Base-by-base conservation (phyloP, 1,140 invertebrate species). In the Cyclargus thomasi region DNA sequence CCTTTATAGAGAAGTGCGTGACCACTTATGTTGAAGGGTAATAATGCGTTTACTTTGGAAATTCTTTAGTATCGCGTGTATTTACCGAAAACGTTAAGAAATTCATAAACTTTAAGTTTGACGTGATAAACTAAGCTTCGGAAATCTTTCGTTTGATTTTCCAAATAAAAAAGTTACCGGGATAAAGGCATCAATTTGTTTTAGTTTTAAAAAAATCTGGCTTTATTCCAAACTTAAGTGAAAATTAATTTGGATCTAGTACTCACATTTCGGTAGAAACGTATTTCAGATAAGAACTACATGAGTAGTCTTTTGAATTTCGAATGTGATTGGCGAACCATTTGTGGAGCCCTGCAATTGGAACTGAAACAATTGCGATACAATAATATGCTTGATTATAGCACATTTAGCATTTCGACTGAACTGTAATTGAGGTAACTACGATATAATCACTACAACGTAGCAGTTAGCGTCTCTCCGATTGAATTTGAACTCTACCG, bases 401-500 rank as follows among this genome's bases (percentile, higher is more conserved):
- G 55, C 55, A 59, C 55, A 59, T 59, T 59, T 59, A 59, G 55
- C 20, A 64, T 64, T 64, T 35, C n/a, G 29, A 64, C 63, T 64
- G 22, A 64, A 63, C 62, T 63, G 67, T 53, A 63, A 68, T 68
- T 68, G 67, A 23, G 59, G 47, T 68, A 63, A 68, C 62, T 62
- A 23, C 67, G 63, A 62, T 59, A 59, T 59, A 59, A 68, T 68
- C 63, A 68, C 67, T 63, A 57, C 55, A 65, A 67, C 67, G 55
- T 21, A 21, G 55, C 68, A 71, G 63, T 71, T 71, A 59, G 20
- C 67, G 70, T 69, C 70, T 66, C 64, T 67, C 39, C 67, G 63
- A 74, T 74, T 71, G 69, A 74, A 74, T 71, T 71, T 69, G 53
- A 74, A 71, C 67, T 74, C 70, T 64, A 71, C 71, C 59, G 63